These are phyloP conservation scores for Drosophila melanocephala DNA, from an alignment of 2,888 invertebrate genomes.

Conservation along the genomic window DNA sequence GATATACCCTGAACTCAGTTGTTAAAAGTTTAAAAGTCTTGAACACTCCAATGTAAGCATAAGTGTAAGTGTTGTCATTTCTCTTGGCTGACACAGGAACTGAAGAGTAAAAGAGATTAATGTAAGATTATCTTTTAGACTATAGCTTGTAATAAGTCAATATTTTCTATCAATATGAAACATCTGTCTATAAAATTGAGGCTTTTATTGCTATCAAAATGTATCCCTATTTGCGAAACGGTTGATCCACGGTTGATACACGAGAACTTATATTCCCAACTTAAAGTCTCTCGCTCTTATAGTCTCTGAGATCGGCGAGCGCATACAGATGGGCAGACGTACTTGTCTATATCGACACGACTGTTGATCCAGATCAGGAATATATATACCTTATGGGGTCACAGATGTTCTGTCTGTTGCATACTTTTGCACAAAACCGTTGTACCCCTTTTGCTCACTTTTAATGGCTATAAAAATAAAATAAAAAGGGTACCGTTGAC, in stretches of 20 bases:
- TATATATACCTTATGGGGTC: background rate
- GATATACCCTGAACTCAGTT: background rate
- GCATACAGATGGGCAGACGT: background rate
- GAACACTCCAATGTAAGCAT: background rate
- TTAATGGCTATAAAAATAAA: constrained; percentile 2
- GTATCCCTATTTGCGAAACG: background rate
- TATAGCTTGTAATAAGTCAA: background rate
- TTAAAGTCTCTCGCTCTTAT: too few relatives aligned
- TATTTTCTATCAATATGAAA: background rate
- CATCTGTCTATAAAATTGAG: background rate
- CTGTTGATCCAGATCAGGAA: background rate
- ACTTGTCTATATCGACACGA: background rate
- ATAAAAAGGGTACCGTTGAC: constrained; percentile 63
- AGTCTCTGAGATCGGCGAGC: background rate
- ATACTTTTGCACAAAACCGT: background rate
- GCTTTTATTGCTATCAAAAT: background rate
- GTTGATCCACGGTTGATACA: too few relatives aligned
- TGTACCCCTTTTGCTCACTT: background rate
- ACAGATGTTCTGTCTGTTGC: background rate
- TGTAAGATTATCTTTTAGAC: background rate
- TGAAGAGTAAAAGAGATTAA: background rate
- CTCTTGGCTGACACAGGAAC: background rate
- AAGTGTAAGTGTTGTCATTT: background rate
- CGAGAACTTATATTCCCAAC: background rate
- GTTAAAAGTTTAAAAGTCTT: background rate